Percentiles rank a stretch among this genome's conserved stretches.
These are phyloP conservation scores for Raphicerus campestris DNA, from an alignment of 2,113 vertebrate species.

Conservation along the genomic window DNA sequence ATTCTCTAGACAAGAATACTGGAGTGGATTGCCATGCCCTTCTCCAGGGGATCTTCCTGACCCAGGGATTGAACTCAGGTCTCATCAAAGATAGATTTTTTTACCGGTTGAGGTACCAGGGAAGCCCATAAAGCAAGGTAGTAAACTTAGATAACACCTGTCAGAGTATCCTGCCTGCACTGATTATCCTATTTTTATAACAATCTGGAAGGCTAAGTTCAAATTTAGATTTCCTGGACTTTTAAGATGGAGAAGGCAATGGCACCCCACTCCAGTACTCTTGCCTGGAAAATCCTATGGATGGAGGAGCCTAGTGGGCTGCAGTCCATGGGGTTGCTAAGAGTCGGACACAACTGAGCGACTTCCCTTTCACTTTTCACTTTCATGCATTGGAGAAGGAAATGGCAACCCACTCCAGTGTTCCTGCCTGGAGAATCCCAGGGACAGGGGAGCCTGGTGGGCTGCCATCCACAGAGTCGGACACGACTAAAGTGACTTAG, in stretches of 20 bases:
- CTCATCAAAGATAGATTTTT: neutral
- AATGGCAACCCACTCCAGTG: no score
- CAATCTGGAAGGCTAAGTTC: neutral
- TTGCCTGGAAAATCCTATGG: no score
- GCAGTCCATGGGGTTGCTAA: no score
- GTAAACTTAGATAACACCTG: neutral
- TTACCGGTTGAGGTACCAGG: neutral
- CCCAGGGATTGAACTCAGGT: neutral
- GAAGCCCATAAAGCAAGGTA: neutral
- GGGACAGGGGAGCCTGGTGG: no score
- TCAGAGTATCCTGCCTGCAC: rapidly evolving
- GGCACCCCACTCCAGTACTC: no score
- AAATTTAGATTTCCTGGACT: neutral
- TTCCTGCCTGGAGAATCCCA: no score
- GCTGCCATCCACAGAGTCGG: no score
- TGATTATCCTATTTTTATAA: neutral
- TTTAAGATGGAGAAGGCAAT: neutral
- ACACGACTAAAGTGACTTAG: no score
- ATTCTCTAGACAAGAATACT: neutral
- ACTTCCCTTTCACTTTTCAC: no score
- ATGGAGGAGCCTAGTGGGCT: no score
- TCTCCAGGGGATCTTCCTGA: neutral
- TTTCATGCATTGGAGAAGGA: no score
- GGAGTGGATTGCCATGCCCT: neutral
- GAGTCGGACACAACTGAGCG: no score